A percentile compares a stretch with the other conserved stretches of the same genome.
These are phyloP conservation scores for Panthera leo DNA, from an alignment of 2,113 vertebrate genomes.

Conservation along the genomic window DNA sequence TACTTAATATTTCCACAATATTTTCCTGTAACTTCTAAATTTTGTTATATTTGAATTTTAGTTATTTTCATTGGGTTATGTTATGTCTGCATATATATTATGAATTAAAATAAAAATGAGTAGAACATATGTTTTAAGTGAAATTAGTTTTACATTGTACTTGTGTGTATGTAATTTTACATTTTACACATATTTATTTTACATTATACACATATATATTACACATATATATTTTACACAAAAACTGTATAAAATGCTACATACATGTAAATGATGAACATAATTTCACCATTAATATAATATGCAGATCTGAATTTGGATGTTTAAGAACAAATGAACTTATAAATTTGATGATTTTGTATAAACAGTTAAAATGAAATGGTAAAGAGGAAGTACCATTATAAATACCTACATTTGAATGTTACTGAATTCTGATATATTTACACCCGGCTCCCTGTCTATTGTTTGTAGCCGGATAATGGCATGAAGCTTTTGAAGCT, in stretches of 20 bases:
- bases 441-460: neutral
- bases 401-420: neutral
- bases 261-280: neutral
- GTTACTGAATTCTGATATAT: neutral
- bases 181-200: neutral
- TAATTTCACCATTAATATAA: neutral
- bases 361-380: neutral
- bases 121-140: neutral
- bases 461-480: neutral
- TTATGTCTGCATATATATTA: neutral
- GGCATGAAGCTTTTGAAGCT: neutral
- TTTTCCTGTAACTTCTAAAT: neutral
- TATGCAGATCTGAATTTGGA: neutral
- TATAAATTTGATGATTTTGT: neutral
- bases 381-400: neutral
- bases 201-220: no score
- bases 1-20: neutral
- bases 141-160: neutral
- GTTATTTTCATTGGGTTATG: neutral
- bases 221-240: no score
- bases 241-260: neutral
- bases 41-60: neutral
- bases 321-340: neutral
- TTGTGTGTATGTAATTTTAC: neutral
- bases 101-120: neutral